Base-by-base conservation (phyloP, 23 tunicate genomes). In the Halocynthia roretzi region DNA sequence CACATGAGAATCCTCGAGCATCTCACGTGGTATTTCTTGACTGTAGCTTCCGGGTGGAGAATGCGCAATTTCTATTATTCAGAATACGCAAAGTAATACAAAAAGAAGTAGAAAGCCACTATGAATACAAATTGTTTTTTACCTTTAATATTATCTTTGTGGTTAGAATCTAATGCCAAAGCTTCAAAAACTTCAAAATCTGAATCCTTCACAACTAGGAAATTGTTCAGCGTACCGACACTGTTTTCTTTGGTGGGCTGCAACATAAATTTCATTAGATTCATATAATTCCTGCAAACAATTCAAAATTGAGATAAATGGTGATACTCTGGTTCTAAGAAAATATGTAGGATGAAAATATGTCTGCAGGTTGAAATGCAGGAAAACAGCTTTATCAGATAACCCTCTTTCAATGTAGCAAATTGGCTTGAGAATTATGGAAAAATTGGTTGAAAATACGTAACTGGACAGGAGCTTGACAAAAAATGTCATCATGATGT, bases 161-260 rank as follows among this genome's bases (percentile, higher is more conserved):
- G 56, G 12, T 84, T 69, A 6, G 92, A 82, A 52, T 92, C 98
- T 70, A 56, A 63, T 7, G 98, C 98, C 12, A 92, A 68, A 10
- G 98, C 98, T 79, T 92, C 98, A 68, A 92, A 92, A 31, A 92
- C 98, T 79, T 92, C 98, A 73, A 92, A 92, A 70, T 92, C 98
- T 1, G 92, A 92, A 22, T 64, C 77, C 73, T 92, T 86, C 7
- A 92, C 98, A 60, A 67, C 83, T 53, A 92, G 60, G 44, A 86
- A 84, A 54, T 92, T 92, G 72, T 92, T 92, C 22, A 86, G 53
- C 8, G 75, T 76, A 21, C 98, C 98, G 22, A 68, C 18, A 6
- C 77, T 84, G 53, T 66, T 82, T 64, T 64, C 66, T 79, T 86
- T 86, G 6, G 98, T 82, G 22, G 98, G 98, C 91, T 89, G 62